Evolutionary conservation across 92 coral and sea anemone genomes (phyloP).

Genomic region (Epizoanthus ramosus): DNA sequence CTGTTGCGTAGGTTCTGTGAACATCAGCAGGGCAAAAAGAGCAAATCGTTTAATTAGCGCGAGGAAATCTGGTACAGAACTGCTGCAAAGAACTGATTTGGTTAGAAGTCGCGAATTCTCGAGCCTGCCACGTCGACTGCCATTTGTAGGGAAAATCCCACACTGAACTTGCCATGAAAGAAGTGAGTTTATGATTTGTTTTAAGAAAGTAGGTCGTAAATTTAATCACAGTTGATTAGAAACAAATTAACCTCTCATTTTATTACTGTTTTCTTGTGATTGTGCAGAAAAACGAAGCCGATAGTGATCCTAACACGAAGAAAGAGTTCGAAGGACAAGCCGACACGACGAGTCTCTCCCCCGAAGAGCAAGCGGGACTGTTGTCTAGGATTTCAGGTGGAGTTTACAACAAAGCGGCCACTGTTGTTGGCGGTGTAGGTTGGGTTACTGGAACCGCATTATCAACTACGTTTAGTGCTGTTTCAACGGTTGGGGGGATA

Average conservation of each 20-base stretch:
- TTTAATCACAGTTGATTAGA: constrained; percentile 4
- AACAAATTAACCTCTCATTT: not conserved
- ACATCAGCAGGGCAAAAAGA: not conserved
- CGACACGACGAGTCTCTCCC: constrained; percentile 27
- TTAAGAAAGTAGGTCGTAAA: constrained; percentile 3
- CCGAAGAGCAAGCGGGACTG: constrained; percentile 70
- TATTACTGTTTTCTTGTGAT: not conserved
- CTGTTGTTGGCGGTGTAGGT: constrained; percentile 96
- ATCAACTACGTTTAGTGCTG: constrained; percentile 87
- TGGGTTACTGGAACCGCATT: constrained; percentile 97
- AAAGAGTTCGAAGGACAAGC: constrained; percentile 18
- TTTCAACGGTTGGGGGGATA: constrained; percentile 81
- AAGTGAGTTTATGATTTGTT: constrained; percentile 52
- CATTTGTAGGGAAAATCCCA: constrained; percentile 40
- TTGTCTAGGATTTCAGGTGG: constrained; percentile 92
- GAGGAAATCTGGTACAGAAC: not conserved
- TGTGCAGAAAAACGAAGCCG: constrained; percentile 34
- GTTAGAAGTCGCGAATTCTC: not conserved
- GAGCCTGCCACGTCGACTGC: constrained; percentile 46
- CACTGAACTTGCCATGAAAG: constrained; percentile 57
- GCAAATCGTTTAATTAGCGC: not conserved
- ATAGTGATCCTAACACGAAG: constrained; percentile 29
- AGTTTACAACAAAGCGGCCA: constrained; percentile 85
- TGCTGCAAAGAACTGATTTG: not conserved
- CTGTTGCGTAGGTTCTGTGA: not conserved